Evolutionary conservation across 2,113 vertebrate species (phyloP).

Genomic region (Aegithalos caudatus): DNA sequence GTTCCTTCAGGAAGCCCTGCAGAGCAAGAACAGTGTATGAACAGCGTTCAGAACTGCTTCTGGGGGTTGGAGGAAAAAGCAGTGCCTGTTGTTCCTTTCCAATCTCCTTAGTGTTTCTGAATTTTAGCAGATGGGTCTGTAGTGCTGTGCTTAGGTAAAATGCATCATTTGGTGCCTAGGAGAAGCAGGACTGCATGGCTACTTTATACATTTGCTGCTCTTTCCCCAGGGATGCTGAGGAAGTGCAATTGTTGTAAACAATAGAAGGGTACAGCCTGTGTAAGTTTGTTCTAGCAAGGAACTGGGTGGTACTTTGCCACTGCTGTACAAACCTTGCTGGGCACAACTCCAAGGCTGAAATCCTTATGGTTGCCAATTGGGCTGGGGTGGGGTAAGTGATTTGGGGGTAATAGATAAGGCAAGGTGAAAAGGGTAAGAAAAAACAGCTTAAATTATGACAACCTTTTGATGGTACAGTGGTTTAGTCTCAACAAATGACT

Average conservation of each 20-base stretch:
- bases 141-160: neutral
- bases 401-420: neutral
- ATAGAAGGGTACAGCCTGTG: neutral
- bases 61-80: neutral
- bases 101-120: neutral
- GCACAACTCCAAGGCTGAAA: neutral
- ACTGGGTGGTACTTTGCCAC: neutral
- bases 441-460: neutral
- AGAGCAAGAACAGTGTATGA: neutral
- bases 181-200: neutral
- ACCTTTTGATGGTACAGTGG: neutral
- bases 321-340: neutral
- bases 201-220: neutral
- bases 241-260: neutral
- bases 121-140: neutral
- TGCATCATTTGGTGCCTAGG: neutral
- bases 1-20: neutral
- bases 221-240: neutral
- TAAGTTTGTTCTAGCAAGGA: neutral
- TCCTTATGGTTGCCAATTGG: neutral
- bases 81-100: neutral
- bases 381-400: neutral
- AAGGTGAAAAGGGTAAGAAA: neutral
- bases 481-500: neutral
- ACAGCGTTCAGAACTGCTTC: neutral